Evolutionary conservation across 64 coral and sea anemone genomes (phyloP).

Genomic region (Pachyseris speciosa): DNA sequence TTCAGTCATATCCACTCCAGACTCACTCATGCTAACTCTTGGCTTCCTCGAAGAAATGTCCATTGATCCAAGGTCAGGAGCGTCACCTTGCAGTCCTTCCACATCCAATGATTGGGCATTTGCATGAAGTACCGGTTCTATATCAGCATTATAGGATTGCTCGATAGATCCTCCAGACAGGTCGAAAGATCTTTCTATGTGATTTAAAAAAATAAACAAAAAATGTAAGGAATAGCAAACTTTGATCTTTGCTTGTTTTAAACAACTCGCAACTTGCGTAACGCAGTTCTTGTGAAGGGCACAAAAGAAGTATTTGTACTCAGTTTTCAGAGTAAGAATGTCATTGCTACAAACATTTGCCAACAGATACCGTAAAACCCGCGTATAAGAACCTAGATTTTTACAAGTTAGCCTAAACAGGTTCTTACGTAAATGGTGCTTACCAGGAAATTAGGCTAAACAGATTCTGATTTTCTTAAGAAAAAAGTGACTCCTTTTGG

Average conservation of each 20-base stretch:
- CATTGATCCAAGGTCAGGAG: background rate
- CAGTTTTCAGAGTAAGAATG: no score
- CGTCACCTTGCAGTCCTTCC: background rate
- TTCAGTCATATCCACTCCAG: background rate
- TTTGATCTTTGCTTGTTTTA: background rate
- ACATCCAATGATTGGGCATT: background rate
- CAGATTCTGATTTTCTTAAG: no score
- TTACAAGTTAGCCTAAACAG: no score
- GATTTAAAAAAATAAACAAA: background rate
- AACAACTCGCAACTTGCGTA: no score
- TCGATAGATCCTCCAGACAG: background rate
- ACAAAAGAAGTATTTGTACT: no score
- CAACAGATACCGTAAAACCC: no score
- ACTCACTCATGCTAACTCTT: background rate
- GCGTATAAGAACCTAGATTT: no score
- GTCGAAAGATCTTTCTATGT: background rate
- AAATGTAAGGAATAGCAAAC: background rate
- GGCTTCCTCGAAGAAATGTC: background rate
- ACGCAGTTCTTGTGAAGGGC: no score
- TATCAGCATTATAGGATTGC: conserved; percentile 11
- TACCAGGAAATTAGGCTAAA: no score
- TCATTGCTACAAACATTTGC: no score
- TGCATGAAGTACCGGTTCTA: background rate
- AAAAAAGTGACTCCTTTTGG: no score
- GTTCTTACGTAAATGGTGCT: no score